phyloP scores from a whole-genome alignment of 2,113 vertebrate species.

The Nesogale talazaci region DNA sequence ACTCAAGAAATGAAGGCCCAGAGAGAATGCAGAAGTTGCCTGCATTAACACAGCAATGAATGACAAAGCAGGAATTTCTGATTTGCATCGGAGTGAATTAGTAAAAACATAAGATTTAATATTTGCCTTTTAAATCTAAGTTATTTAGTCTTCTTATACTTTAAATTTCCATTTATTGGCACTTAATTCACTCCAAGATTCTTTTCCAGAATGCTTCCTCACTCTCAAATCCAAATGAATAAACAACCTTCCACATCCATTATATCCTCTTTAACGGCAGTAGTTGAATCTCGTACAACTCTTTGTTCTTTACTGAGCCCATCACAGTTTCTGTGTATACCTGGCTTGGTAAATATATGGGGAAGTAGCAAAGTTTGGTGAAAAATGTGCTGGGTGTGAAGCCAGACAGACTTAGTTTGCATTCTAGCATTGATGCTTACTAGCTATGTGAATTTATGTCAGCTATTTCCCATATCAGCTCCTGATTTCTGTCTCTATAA shows the following conservation, averaged over 20 bases:
- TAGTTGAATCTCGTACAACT: not conserved
- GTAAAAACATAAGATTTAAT: not conserved
- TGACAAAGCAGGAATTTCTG: not conserved
- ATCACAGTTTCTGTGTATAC: conserved; percentile 23
- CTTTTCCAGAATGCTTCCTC: not conserved
- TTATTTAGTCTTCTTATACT: conserved; percentile 41
- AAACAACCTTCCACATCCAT: conserved; percentile 14
- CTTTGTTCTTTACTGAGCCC: conserved; percentile 20
- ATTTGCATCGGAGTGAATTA: not conserved
- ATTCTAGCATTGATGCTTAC: not conserved
- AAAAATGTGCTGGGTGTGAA: not conserved
- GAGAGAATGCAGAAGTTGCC: not conserved
- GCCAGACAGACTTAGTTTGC: not conserved
- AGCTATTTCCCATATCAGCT: not conserved
- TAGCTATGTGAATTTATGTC: not conserved
- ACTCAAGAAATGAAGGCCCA: conserved; percentile 28
- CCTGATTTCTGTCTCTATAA: conserved; percentile 24
- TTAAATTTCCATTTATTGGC: conserved; percentile 8
- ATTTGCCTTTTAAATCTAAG: not conserved
- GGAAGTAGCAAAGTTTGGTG: not conserved
- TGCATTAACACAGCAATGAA: conserved; percentile 6
- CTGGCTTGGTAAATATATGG: conserved; percentile 5
- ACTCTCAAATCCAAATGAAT: conserved; percentile 13
- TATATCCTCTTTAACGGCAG: not conserved
- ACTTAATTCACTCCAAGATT: conserved; percentile 31